Evolutionary conservation across 2,113 vertebrate species (phyloP).

Genomic region (Ammodytes dubius): DNA sequence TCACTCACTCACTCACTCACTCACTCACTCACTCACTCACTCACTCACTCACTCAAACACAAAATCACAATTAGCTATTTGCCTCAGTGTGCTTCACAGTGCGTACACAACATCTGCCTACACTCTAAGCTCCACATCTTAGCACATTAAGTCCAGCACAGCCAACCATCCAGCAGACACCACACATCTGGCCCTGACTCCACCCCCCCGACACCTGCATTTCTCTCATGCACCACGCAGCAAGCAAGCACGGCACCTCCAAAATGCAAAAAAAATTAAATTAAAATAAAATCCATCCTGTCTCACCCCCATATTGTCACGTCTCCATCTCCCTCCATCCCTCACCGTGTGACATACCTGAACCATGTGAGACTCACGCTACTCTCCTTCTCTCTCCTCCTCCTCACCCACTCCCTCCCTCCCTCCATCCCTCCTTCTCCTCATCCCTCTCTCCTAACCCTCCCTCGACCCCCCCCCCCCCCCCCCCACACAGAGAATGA

Average conservation of each 20-base stretch:
- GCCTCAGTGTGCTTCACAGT: no score
- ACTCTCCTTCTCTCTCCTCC: constrained; percentile 98
- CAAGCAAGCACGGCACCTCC: background rate
- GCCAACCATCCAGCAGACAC: background rate
- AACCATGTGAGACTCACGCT: constrained; percentile 94
- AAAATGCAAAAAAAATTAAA: background rate
- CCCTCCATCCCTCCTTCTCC: constrained; percentile 86
- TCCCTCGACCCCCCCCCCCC: constrained; percentile 83
- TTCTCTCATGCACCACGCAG: constrained; percentile 31
- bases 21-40: no score
- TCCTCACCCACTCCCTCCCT: constrained; percentile 65
- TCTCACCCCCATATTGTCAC: constrained; percentile 61
- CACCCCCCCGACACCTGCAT: constrained; percentile 14
- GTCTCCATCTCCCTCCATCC: constrained; percentile 47
- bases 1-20: no score
- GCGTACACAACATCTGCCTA: no score
- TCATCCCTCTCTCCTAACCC: constrained; percentile 82
- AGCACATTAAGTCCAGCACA: background rate
- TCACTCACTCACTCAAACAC: no score
- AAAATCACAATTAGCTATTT: no score
- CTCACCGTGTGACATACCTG: constrained; percentile 87
- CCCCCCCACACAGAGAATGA: constrained; percentile 99
- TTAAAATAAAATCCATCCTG: constrained; percentile 23
- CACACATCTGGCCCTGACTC: constrained; percentile 12
- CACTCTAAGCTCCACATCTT: no score